These are phyloP conservation scores for Blennius ocellaris DNA, from an alignment of 2,113 vertebrate species.

Conservation along the genomic window DNA sequence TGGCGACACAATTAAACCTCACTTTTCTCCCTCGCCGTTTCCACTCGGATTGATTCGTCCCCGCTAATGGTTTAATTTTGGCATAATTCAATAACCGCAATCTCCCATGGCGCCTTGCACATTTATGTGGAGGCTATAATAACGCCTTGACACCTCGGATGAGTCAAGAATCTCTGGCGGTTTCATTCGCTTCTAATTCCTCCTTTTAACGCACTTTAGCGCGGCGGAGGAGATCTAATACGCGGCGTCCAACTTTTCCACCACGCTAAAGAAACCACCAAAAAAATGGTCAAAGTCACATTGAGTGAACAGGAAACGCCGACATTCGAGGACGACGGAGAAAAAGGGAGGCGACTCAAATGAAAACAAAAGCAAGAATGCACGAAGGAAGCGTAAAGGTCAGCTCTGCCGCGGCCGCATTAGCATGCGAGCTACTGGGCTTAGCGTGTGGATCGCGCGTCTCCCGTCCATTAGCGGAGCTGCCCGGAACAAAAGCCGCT, in stretches of 20 bases:
- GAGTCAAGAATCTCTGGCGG: conserved; percentile 67
- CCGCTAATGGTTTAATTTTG: conserved; percentile 79
- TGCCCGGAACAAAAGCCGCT: no score
- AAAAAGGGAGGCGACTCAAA: no score
- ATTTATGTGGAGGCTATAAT: conserved; percentile 76
- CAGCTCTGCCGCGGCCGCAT: no score
- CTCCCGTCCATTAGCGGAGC: no score
- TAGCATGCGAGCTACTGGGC: no score
- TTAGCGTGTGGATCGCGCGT: no score
- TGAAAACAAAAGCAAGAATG: no score
- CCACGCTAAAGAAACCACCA: no score
- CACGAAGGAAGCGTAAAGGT: no score
- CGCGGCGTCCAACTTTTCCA: conserved; percentile 6
- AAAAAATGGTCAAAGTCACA: background rate
- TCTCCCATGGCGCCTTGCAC: conserved; percentile 74
- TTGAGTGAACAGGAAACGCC: background rate
- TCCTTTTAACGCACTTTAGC: conserved; percentile 78
- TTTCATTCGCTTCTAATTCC: conserved; percentile 77
- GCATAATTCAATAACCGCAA: conserved; percentile 76
- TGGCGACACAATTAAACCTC: conserved; percentile 33
- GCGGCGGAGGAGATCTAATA: conserved; percentile 64
- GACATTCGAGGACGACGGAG: no score
- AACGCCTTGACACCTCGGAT: conserved; percentile 70
- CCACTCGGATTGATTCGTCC: conserved; percentile 70
- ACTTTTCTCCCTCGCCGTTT: conserved; percentile 23